Base-by-base conservation (phyloP, 2,888 invertebrate genomes). In the Tetanocera ferruginea region DNA sequence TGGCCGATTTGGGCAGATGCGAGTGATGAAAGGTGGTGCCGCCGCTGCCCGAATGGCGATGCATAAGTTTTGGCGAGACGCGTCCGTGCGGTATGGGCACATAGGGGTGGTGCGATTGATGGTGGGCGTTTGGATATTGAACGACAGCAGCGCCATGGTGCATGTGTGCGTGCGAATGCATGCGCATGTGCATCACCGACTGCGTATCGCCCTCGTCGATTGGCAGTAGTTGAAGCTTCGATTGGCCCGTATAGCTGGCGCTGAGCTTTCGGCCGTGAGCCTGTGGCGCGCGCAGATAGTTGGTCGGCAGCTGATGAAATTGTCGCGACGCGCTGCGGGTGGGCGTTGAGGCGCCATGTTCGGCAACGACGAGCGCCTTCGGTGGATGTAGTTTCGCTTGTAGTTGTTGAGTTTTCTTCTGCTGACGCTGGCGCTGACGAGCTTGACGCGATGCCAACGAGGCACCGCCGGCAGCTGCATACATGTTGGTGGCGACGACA, bases 381-480 rank as follows among this genome's bases (percentile, higher is more conserved):
- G 88, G 88, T 87, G 91, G 91, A 89, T 89, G 91, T 85, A 88
- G 90, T 89, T 91, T 92, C 86, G 92, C 91, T 84, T 90, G 90
- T 83, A 91, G 90, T 84, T 90, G 85, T 82, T 87, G 86, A 66
- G 86, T 88, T 81, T 89, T 89, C 83, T 91, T 91, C 85, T 91
- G 90, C 86, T 92, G 91, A 74, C 91, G 90, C 87, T 92, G 91
- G 80, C 92, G 90, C 84, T 94, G 94, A 79, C 93, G 91, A 83
- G 94, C 94, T 91, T 94, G 94, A 88, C 95, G 93, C 91, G 94
- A 95, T 89, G 96, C 95, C 91, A 96, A 92, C 88, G 95, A 95
- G 88, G 95, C 95, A 90, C 95, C 96, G 89, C 96, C 96, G 89
- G 96, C 96, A 89, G 96, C 96, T 88, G 96, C 96, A 92, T 96